Evolutionary conservation across 2,113 vertebrate species (phyloP).

Genomic region (Ictidomys tridecemlineatus): DNA sequence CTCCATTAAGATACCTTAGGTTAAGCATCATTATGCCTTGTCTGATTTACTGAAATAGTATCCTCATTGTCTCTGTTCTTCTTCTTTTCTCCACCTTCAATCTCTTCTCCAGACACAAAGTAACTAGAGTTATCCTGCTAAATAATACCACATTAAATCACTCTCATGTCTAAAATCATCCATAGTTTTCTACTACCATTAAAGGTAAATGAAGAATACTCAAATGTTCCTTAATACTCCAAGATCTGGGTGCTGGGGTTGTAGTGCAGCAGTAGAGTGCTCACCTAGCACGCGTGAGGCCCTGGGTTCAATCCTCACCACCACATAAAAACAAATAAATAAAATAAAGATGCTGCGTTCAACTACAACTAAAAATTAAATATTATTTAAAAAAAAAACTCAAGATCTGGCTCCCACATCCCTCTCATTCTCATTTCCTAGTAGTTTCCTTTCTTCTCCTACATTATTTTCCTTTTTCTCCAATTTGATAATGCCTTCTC

Average conservation of each 20-base stretch:
- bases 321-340: too few species aligned
- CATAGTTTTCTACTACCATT: not conserved
- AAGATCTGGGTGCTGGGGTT: not conserved
- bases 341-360: too few species aligned
- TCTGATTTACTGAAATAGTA: not conserved
- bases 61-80: not conserved
- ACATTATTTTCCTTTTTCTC: conserved; percentile 39
- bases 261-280: too few species aligned
- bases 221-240: not conserved
- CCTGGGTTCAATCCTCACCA: too few species aligned
- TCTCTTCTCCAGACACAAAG: not conserved
- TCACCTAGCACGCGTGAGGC: too few species aligned
- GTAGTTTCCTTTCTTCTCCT: conserved; percentile 2
- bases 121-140: not conserved
- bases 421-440: not conserved
- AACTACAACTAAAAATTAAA: too few species aligned
- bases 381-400: too few species aligned
- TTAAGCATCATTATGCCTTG: not conserved
- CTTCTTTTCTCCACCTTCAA: not conserved
- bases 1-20: not conserved
- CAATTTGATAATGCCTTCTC: conserved; percentile 10
- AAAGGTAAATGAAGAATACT: not conserved
- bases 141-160: not conserved
- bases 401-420: not conserved
- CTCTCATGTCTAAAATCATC: not conserved